Evolutionary conservation across 2,888 invertebrate species (phyloP).

Genomic region (Prosopocoilus inquinatus): DNA sequence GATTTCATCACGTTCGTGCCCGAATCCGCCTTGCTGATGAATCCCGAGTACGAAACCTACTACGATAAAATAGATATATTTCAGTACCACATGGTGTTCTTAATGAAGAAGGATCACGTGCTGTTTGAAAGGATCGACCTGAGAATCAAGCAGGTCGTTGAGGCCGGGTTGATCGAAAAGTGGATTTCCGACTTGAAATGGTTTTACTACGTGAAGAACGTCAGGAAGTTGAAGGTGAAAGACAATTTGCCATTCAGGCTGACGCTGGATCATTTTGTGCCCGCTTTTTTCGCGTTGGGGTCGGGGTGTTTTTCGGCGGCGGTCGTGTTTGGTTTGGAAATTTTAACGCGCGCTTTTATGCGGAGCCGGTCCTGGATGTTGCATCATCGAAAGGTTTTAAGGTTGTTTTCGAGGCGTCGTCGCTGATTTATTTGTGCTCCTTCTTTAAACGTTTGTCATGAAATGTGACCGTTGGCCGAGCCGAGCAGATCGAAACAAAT

Average conservation of each 20-base stretch:
- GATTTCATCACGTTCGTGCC: conserved; percentile 13
- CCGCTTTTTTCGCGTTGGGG: conserved; percentile 1
- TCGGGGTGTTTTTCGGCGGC: too few relatives aligned
- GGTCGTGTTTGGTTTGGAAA: too few relatives aligned
- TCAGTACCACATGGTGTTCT: neutral
- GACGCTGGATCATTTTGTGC: conserved; percentile 1
- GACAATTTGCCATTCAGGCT: neutral
- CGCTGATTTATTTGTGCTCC: too few relatives aligned
- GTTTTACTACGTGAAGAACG: conserved; percentile 3
- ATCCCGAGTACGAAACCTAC: conserved; percentile 9
- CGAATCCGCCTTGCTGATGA: conserved; percentile 3
- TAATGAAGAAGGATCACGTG: conserved; percentile 15
- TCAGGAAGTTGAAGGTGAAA: neutral
- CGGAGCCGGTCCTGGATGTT: too few relatives aligned
- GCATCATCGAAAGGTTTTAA: too few relatives aligned
- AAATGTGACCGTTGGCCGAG: too few relatives aligned
- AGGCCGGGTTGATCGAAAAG: conserved; percentile 11
- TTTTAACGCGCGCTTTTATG: too few relatives aligned
- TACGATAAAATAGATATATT: conserved; percentile 7
- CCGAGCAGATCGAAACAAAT: too few relatives aligned
- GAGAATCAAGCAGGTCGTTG: conserved; percentile 5
- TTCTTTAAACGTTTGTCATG: too few relatives aligned
- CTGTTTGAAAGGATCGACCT: conserved; percentile 11
- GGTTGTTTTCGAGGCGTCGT: too few relatives aligned
- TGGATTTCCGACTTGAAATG: conserved; percentile 12